Base-by-base conservation (phyloP, 2,888 invertebrate species). In the Lagria hirta region DNA sequence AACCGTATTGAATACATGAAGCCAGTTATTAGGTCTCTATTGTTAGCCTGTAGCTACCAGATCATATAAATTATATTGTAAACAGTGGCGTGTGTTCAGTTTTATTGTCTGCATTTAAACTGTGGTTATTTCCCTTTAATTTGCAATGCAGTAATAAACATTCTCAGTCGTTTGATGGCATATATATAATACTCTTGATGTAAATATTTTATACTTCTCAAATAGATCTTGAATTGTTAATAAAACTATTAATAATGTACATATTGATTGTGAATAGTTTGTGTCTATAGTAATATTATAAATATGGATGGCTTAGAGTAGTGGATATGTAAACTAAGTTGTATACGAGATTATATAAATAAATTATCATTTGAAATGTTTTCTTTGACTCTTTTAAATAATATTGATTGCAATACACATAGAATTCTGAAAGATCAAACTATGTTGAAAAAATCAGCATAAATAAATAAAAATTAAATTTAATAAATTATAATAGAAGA, bases 61-160 rank as follows among this genome's bases (percentile, higher is more conserved):
- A 70, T 70, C 69, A 64, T 66, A 70, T 70, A 70, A 70, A 70
- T 70, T 70, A 69, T 69, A 68, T 69, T 68, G 68, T 70, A 69
- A 70, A 69, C 69, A 69, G 68, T 68, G 69, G 68, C 69, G 68
- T 69, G 68, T 69, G 69, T 61, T 59, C 54, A 47, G 60, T 54
- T 60, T 61, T 59, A 65, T 67, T 65, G 63, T 65, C 54, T 55
- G 58, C 43, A 58, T 58, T n/a, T 65, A 62, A 64, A 64, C 58
- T 64, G 65, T 60, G 65, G 65, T 62, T 61, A 61, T 61, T 59
- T 63, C 52, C 57, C 58, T 61, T 30, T 35, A 38, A 48, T 47
- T 51, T 47, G 42, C 23, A 28, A 46, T n/a, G n/a, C 32, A 32
- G 29, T 24, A 23, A 28, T 29, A 20, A 30, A 26, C 27, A 27